phyloP scores from a whole-genome alignment of 2,113 vertebrate species.

The Xerus inauris region DNA sequence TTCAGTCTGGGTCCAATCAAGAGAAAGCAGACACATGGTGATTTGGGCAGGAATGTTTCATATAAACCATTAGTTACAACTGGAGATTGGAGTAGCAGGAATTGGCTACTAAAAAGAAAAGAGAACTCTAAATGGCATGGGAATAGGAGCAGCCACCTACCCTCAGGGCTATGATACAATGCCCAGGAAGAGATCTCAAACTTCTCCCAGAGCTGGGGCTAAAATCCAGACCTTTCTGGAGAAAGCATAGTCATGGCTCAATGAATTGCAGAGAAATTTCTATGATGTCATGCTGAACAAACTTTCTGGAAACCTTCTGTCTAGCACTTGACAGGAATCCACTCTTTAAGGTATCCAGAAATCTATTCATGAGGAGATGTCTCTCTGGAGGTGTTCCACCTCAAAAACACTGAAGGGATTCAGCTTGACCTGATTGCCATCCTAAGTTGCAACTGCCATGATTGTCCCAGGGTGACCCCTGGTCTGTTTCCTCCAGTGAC shows the following conservation, averaged over 20 bases:
- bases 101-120: background rate
- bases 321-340: background rate
- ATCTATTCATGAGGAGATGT: background rate
- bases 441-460: background rate
- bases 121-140: background rate
- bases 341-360: background rate
- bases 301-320: background rate
- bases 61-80: background rate
- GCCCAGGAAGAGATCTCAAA: background rate
- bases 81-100: background rate
- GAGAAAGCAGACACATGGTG: background rate
- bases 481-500: background rate
- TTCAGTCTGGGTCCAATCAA: background rate
- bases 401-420: background rate
- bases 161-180: background rate
- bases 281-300: background rate
- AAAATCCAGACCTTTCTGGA: background rate
- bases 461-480: background rate
- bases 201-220: background rate
- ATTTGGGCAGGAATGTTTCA: background rate
- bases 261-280: background rate
- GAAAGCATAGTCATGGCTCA: background rate
- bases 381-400: background rate
- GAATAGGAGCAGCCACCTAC: background rate
- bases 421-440: background rate